phyloP scores from a whole-genome alignment of 2,797 vertebrate species.

The Clarias platycephalus region DNA sequence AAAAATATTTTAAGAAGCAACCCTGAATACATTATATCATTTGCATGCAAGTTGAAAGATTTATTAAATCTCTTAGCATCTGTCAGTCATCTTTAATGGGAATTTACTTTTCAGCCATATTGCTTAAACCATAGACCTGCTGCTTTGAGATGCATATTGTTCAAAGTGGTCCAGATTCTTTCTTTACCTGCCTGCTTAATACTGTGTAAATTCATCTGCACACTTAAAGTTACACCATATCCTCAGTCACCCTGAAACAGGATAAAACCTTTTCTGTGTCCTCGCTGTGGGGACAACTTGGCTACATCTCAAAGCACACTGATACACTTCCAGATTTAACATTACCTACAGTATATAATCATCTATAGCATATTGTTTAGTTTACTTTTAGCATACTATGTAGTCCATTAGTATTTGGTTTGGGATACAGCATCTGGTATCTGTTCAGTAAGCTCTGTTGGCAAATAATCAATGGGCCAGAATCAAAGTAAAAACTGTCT shows the following conservation, averaged over 20 bases:
- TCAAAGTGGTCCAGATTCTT: conserved; percentile 52
- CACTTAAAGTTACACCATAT: conserved; percentile 50
- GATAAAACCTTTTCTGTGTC: conserved; percentile 10
- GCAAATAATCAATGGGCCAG: background rate
- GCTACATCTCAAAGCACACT: background rate
- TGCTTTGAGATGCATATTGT: conserved; percentile 44
- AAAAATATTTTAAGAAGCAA: background rate
- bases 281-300: background rate
- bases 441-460: background rate
- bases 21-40: background rate
- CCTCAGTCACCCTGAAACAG: conserved; percentile 50
- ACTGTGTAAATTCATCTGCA: conserved; percentile 68
- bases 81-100: background rate
- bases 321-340: background rate
- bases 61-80: background rate
- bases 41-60: background rate
- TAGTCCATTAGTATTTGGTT: background rate
- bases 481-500: background rate
- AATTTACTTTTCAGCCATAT: background rate
- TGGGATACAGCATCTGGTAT: background rate
- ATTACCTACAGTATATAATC: background rate
- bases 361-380: no score
- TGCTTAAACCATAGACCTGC: conserved; percentile 26
- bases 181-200: conserved; percentile 59
- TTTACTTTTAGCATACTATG: background rate